A percentile compares a stretch with the other conserved stretches of the same genome.
phyloP scores from a whole-genome alignment of 2,113 vertebrate species.

The Colaptes auratus region DNA sequence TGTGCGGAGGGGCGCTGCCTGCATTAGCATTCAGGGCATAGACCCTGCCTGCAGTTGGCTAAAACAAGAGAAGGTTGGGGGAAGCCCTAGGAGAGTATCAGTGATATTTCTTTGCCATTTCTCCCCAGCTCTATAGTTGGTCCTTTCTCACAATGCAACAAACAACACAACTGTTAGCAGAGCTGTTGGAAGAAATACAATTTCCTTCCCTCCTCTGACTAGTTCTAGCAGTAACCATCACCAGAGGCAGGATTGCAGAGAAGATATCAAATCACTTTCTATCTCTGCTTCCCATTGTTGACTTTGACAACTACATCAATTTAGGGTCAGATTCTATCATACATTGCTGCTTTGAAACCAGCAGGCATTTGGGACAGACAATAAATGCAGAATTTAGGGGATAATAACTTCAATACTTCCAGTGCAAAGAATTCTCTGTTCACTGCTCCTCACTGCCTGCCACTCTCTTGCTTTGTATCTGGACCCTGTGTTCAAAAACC shows the following conservation, averaged over 20 bases:
- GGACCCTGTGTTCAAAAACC: neutral
- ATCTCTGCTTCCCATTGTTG: conserved; percentile 29
- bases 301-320: conserved; percentile 16
- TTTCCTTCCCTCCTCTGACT: neutral
- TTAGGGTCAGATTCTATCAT: neutral
- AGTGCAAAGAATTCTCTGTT: neutral
- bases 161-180: neutral
- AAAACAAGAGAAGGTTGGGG: neutral
- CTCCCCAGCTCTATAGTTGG: neutral
- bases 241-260: neutral
- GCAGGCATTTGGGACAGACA: neutral
- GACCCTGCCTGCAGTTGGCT: neutral
- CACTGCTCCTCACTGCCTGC: neutral
- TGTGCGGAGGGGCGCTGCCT: neutral
- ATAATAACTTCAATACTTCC: neutral
- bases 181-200: neutral
- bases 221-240: conserved; percentile 1
- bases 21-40: neutral
- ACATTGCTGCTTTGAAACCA: conserved; percentile 25
- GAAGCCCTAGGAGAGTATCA: neutral
- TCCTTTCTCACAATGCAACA: neutral
- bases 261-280: conserved; percentile 28
- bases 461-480: neutral
- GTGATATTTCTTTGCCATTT: neutral
- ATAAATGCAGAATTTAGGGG: conserved; percentile 30